Base-by-base conservation (phyloP, 2,113 vertebrate genomes). In the Petroica traversi region DNA sequence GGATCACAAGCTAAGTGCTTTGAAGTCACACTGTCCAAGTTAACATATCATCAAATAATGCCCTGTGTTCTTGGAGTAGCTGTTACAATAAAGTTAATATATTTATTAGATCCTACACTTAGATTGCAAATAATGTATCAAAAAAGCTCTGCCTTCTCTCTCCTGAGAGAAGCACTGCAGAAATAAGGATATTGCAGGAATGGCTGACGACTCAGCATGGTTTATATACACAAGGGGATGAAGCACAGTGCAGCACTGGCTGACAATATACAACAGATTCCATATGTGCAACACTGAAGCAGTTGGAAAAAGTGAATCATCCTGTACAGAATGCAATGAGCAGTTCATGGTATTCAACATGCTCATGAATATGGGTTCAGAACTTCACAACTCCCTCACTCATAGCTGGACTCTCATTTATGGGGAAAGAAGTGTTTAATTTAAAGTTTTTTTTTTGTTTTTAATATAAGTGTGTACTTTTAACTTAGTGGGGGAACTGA, bases 221-320 rank as follows among this genome's bases (percentile, higher is more conserved):
- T 75, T 95, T 93, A 48, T 69, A 68, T 88, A 88, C 46, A 88
- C 77, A 93, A 62, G 31, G 38, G 54, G 24, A 54, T 83, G 88
- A 93, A 85, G 81, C 74, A 82, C 0, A 85, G 34, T 54, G 38
- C 84, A 89, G 84, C 29, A 4, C 58, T 85, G 46, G 71, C 81
- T 76, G 71, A 88, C 89, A 76, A 19, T 62, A 54, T 58, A 89
- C 54, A 95, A 94, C 64, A 88, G 74, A 89, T 92, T 73, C 92
- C 92, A 74, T 91, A 89, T 73, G 78, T 93, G 63, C 14, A 0
- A 68, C 78, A 77, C 7, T 55, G 36, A 51, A 73, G 54, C 2
- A 15, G 43, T 3, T 69, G 94, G 92, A 88, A 96, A 92, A 85
- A 95, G 71, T 95, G 93, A 96, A 91, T 95, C 94, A 93, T 76